These are phyloP conservation scores for Catalaphyllia jardinei DNA, from an alignment of 64 coral and sea anemone genomes.

Conservation along the genomic window DNA sequence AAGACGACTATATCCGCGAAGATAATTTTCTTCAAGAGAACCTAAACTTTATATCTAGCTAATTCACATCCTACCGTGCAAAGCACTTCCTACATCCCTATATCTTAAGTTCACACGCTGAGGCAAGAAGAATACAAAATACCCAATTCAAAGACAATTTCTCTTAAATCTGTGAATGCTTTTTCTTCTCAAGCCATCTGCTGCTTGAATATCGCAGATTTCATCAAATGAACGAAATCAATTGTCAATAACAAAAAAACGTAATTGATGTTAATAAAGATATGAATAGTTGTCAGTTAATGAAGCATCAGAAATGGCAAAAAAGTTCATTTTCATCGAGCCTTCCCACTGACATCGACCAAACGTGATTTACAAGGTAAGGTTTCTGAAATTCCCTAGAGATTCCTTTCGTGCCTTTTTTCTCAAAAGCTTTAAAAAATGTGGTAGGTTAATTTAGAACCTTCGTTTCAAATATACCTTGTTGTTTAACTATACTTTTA, in stretches of 20 bases:
- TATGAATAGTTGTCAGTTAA: conserved; percentile 7
- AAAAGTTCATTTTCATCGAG: background rate
- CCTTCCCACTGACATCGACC: background rate
- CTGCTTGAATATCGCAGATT: background rate
- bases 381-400: background rate
- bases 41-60: background rate
- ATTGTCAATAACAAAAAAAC: background rate
- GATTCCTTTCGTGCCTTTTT: background rate
- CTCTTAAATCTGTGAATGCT: background rate
- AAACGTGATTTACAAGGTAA: background rate
- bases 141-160: background rate
- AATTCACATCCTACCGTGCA: background rate
- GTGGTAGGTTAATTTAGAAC: background rate
- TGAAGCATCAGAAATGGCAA: background rate
- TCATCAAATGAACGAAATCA: background rate
- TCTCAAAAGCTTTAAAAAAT: background rate
- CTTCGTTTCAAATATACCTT: too few relatives aligned
- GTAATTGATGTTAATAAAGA: conserved; percentile 9
- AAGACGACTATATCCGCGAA: background rate
- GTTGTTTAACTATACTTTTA: too few relatives aligned
- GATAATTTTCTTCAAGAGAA: background rate
- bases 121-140: background rate
- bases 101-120: background rate
- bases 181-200: background rate
- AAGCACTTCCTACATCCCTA: background rate